Base-by-base conservation (phyloP, 2,113 vertebrate genomes). In the Petrocephalus zakoni region DNA sequence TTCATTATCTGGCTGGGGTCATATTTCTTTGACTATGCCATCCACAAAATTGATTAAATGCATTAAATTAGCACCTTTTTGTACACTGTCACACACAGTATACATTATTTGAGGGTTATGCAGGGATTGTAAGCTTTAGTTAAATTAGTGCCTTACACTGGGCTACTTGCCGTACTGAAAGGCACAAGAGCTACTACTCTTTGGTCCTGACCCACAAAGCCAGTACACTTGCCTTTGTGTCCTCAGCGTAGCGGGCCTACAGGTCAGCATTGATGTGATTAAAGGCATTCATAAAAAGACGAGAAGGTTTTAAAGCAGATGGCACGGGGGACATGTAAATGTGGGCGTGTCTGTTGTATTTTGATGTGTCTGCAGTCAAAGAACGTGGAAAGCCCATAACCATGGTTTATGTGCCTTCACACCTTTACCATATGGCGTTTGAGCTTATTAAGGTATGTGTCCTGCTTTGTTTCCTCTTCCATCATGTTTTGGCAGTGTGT, bases 341-440 rank as follows among this genome's bases (percentile, higher is more conserved):
- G 15, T 5, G 78, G 47, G 13, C 10, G 19, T 49, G 8, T 21
- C 21, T 25, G 19, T 61, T 55, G 25, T 55, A 25, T 42, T 1
- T 58, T 49, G 87, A 87, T 94, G 89, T 93, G 89, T 92, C 90
- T 93, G 89, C 94, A 99, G 98, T 88, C 89, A 96, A 98, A 95
- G 97, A 97, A 88, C 91, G 94, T 89, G 97, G 92, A 88, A 97
- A 96, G 29, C 96, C 97, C 88, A 94, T 97, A 93, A 96, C 96
- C 85, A 95, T 99, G 94, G 98, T 99, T 52, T 99, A 99, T 72
- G 98, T 99, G 83, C 98, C 98, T 25, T 99, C 98, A 21, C 98
- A 99, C 94, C 95, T 99, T 90, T 99, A 99, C 94, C 98, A 99
- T 92, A 99, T 99, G 98, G 96, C 99, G 92, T 99, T 99, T 93